Evolutionary conservation across 2,113 vertebrate genomes (phyloP), one percentile per base, ranked within the genome.

Genomic region (Cynoglossus semilaevis): DNA sequence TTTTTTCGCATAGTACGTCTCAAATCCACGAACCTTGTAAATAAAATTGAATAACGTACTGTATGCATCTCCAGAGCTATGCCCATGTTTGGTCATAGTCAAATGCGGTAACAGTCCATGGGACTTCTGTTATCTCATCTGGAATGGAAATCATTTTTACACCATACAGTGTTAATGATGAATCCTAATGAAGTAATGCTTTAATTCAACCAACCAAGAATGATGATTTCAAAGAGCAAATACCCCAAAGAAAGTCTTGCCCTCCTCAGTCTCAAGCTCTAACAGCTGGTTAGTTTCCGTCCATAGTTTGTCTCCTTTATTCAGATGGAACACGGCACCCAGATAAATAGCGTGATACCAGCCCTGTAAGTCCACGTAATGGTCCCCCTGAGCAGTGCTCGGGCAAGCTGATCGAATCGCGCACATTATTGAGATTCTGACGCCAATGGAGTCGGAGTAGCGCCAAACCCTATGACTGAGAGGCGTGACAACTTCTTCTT

Each of bases 281-380:
- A 54, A 11, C 6, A 79, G 58, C 58, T 60, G 75, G 14, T 75
- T 67, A 34, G 84, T 91, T 2, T 66, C 54, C 0, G 90, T 90
- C 77, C 63, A 48, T 65, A 92, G 81, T 5, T 0, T 19, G 84
- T 92, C 91, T 0, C 87, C 88, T 7, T n/a, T 17, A 1, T 80
- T 34, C 36, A 92, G 85, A 11, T 76, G 72, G 22, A 92, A 92
- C 42, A 88, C 86, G 0, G 88, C 91, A 0, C 91, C 90, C 46
- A 91, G 76, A 48, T 92, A 91, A n/a, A 91, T 79, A 49, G 85
- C 47, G 34, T 76, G 86, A 76, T 86, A 91, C 86, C 85, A 91
- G 22, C 63, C 45, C n/a, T 73, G 46, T 0, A 67, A 78, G 0
- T 7, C 43, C 1, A 9, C 12, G 36, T 51, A 35, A 7, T 7